Evolutionary conservation across 1,140 invertebrate genomes (phyloP).

Genomic region (Apis cerana): DNA sequence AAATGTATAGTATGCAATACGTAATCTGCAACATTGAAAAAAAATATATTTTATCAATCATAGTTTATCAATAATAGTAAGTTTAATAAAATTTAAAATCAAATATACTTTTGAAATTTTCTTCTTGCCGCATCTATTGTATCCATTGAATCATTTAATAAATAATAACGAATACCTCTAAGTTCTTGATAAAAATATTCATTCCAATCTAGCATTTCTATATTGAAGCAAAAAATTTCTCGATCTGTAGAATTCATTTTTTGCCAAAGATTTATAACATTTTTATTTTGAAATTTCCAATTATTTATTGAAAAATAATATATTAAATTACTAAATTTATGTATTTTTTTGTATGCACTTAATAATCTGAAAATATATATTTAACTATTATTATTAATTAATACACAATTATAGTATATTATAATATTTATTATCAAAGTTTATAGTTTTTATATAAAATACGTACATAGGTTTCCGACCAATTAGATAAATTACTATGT

Average conservation of each 20-base stretch:
- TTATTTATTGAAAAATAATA: slow-evolving; percentile 83
- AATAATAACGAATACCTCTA: slow-evolving; percentile 77
- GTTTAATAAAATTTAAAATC: neutral
- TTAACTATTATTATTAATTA: slow-evolving; percentile 7
- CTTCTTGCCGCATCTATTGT: slow-evolving; percentile 65
- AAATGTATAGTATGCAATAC: slow-evolving; percentile 57
- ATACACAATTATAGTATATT: neutral
- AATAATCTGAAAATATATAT: slow-evolving; percentile 77
- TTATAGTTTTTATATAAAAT: neutral
- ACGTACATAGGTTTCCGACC: slow-evolving; percentile 78
- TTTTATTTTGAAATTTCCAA: slow-evolving; percentile 83
- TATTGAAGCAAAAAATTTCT: slow-evolving; percentile 78
- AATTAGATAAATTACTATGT: slow-evolving; percentile 64
- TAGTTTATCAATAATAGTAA: neutral
- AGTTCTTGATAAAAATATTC: slow-evolving; percentile 77
- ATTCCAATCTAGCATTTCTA: slow-evolving; percentile 78
- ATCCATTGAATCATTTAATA: slow-evolving; percentile 79
- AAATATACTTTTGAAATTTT: slow-evolving; percentile 64
- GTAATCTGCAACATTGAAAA: slow-evolving; percentile 47
- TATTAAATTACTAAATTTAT: slow-evolving; percentile 82
- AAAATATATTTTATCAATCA: slow-evolving; percentile 3
- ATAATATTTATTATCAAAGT: neutral
- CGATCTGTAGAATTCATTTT: slow-evolving; percentile 79
- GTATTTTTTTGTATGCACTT: slow-evolving; percentile 82
- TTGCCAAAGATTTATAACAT: slow-evolving; percentile 80